Percentiles rank a stretch among this genome's conserved stretches.
Conservation (phyloP, 2,888 invertebrate genomes). For the Selenia dentaria region DNA sequence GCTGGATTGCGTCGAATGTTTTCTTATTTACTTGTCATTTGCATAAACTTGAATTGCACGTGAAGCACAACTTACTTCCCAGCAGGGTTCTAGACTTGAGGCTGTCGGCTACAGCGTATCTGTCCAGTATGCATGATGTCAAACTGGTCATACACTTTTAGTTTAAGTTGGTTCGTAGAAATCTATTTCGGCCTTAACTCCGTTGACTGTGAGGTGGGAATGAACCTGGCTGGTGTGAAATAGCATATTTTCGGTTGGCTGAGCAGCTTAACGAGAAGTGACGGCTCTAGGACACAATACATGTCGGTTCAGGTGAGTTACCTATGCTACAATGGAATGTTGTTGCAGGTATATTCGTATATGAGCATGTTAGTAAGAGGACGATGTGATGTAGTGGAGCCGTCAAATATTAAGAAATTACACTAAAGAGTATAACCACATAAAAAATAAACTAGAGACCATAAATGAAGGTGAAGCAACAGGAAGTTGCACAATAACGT, state of each 20-base stretch:
- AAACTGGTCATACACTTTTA: conserved; percentile 27
- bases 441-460: conserved; percentile 17
- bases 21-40: conserved; percentile 45
- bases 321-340: conserved; percentile 44
- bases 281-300: conserved; percentile 61
- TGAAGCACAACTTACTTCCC: conserved; percentile 56
- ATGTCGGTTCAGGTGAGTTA: conserved; percentile 56
- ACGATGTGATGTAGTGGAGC: too few species aligned
- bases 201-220: conserved; percentile 27
- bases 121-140: conserved; percentile 54
- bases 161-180: conserved; percentile 10
- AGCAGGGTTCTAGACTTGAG: conserved; percentile 56
- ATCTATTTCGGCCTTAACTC: conserved; percentile 38
- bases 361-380: neutral
- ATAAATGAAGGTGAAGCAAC: conserved; percentile 37
- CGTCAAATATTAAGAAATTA: too few species aligned
- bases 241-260: conserved; percentile 45
- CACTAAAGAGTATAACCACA: too few species aligned
- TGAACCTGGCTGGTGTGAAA: conserved; percentile 29
- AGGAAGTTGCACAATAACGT: conserved; percentile 65
- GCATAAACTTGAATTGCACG: conserved; percentile 39
- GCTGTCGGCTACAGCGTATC: conserved; percentile 55
- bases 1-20: conserved; percentile 42
- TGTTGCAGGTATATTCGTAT: neutral
- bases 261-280: conserved; percentile 57